These are phyloP conservation scores for Apamea epomidion DNA, from an alignment of 2,888 invertebrate genomes.

Conservation along the genomic window DNA sequence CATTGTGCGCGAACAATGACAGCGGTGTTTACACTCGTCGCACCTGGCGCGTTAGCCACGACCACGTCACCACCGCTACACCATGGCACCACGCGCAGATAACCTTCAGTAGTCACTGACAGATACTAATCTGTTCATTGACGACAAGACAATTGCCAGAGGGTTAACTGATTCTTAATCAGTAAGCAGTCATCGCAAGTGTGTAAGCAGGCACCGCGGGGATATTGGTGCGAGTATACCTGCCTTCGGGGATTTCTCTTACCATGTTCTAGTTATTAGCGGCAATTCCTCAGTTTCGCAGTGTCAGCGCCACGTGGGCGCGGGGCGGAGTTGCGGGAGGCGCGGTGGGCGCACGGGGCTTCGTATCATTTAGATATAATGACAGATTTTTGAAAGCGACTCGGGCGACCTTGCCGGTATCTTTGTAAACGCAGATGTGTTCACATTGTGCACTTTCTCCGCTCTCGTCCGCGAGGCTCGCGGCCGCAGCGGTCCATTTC, in stretches of 20 bases:
- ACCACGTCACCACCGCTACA: neutral
- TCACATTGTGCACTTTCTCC: constrained; percentile 64
- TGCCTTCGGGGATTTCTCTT: neutral
- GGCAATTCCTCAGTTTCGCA: neutral
- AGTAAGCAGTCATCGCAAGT: neutral
- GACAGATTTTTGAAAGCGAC: constrained; percentile 67
- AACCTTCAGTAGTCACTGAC: neutral
- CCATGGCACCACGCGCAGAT: neutral
- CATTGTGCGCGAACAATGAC: constrained; percentile 70
- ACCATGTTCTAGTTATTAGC: neutral
- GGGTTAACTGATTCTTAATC: neutral
- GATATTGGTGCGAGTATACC: neutral
- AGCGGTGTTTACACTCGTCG: constrained; percentile 65
- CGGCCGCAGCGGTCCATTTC: constrained; percentile 49
- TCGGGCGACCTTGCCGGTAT: constrained; percentile 66
- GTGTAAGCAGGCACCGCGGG: neutral
- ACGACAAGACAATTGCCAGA: neutral
- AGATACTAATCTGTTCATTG: neutral
- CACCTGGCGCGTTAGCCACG: constrained; percentile 57
- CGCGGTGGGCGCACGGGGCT: neutral
- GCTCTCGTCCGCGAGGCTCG: constrained; percentile 29
- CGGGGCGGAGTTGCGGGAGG: neutral
- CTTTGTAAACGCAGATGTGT: constrained; percentile 62
- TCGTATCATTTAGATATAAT: constrained; percentile 42
- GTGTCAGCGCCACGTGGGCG: neutral